phyloP scores from a whole-genome alignment of 2,888 invertebrate species.

The Lochmaea capreae region DNA sequence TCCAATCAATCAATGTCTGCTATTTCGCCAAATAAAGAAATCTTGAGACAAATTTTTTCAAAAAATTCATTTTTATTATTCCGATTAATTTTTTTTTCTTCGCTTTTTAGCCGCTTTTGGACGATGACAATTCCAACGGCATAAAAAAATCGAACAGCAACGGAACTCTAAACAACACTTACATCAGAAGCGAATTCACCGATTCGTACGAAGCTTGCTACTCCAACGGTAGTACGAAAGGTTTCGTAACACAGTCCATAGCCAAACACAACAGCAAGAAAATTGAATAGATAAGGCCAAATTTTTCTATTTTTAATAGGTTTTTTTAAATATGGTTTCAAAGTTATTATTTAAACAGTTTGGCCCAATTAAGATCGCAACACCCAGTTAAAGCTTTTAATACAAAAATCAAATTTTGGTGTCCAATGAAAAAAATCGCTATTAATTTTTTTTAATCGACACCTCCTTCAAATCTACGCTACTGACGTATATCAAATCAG shows the following conservation, averaged over 20 bases:
- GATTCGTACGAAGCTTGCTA: constrained; percentile 73
- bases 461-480: no score
- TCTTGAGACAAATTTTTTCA: no score
- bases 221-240: constrained; percentile 73
- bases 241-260: constrained; percentile 67
- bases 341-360: background rate
- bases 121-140: constrained; percentile 57
- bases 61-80: no score
- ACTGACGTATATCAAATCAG: no score
- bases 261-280: constrained; percentile 54
- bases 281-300: constrained; percentile 47
- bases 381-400: no score
- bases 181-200: constrained; percentile 69
- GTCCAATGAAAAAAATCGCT: no score
- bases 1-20: no score
- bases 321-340: constrained; percentile 5
- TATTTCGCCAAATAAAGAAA: no score
- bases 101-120: constrained; percentile 74
- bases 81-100: no score
- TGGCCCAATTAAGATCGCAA: no score
- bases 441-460: no score
- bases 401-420: no score
- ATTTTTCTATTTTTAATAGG: constrained; percentile 2
- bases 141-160: constrained; percentile 62
- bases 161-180: constrained; percentile 62